These are phyloP conservation scores for Heteronetta atricapilla DNA, from an alignment of 2,113 vertebrate genomes.

Conservation along the genomic window DNA sequence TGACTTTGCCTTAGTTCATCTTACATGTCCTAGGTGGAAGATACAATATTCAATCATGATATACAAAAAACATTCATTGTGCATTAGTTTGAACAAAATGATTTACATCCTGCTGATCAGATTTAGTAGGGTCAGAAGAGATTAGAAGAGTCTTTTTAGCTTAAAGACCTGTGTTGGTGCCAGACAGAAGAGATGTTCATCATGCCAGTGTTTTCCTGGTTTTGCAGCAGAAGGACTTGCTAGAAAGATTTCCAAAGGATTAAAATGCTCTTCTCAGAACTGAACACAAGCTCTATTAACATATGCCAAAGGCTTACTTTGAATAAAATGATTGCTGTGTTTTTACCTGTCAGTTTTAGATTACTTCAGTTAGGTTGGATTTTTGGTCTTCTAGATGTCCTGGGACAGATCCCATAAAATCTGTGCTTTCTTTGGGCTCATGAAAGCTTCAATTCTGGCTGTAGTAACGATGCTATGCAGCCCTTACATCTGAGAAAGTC, in stretches of 20 bases:
- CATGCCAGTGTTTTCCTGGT: background rate
- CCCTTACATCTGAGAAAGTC: background rate
- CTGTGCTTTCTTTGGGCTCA: background rate
- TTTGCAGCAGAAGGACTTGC: background rate
- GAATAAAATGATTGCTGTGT: background rate
- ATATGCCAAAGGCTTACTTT: background rate
- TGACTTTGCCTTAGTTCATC: background rate
- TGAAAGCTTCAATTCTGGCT: background rate
- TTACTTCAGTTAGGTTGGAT: no score
- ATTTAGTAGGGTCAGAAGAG: background rate
- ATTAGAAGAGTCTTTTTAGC: background rate
- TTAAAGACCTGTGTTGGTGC: background rate
- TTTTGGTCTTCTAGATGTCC: no score
- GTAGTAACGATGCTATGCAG: background rate
- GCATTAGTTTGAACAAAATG: background rate
- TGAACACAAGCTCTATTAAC: background rate
- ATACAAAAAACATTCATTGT: background rate
- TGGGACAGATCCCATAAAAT: background rate
- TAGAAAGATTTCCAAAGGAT: background rate
- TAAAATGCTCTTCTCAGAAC: background rate
- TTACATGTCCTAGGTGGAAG: background rate
- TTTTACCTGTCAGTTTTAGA: background rate
- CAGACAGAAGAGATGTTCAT: background rate
- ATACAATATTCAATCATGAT: background rate
- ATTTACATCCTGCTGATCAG: background rate